Base-by-base conservation (phyloP, 2,797 vertebrate genomes). In the Pseudochirops corinnae region DNA sequence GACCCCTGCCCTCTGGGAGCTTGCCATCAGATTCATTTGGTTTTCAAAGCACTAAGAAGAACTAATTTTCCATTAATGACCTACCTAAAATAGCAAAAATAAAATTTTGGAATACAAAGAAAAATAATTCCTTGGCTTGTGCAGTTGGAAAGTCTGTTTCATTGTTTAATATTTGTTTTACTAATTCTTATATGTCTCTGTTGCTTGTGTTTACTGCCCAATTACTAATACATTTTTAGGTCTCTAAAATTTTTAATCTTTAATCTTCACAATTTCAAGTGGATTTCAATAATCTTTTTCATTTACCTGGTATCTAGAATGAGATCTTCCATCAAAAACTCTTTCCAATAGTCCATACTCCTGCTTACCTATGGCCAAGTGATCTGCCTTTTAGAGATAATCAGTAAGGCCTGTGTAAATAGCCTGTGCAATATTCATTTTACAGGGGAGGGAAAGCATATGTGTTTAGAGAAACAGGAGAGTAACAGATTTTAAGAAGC, bases 221-320 rank as follows among this genome's bases (percentile, higher is more conserved):
- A 96, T 98, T 98, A 97, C 98, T 98, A 99, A 99, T 98, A 98
- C 97, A 98, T 98, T 98, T 98, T 97, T 98, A 98, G 97, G 98
- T 98, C 98, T 98, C 98, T 98, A 98, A 98, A 98, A 98, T 98
- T 99, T 98, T 99, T 99, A 98, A 98, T 98, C 98, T 99, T 99
- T 99, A 98, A 98, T 98, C 98, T 98, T 97, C 87, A 94, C 97
- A 98, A 98, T 98, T 98, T 99, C 98, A 98, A 99, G 98, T 96
- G 98, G 98, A 97, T 98, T 98, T 98, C 98, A 99, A 98, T 99
- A 98, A 98, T 98, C 97, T 98, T 97, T 98, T 98, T 97, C 96
- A 96, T 96, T 98, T 98, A 98, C 96, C 95, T 96, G 95, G 95
- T 97, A 92, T 98, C 98, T 98, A 97, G 98, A 98, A 99, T 92